Base-by-base conservation (phyloP, 2,888 invertebrate species). In the Cataglyphis cursor region DNA sequence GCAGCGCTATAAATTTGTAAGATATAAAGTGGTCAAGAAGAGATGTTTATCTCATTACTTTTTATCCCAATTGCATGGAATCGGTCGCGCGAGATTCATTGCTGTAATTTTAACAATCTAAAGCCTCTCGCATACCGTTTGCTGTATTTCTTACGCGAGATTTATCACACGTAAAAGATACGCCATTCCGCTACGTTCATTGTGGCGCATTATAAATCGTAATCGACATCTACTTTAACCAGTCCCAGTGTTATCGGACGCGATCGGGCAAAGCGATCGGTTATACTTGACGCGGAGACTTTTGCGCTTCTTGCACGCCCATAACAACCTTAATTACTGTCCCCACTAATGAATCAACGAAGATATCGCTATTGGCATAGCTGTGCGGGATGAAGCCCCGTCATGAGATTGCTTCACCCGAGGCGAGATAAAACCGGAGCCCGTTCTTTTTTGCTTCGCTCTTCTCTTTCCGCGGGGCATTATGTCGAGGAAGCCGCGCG, bases 261-360 rank as follows among this genome's bases (percentile, higher is more conserved):
- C 82, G 61, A 82, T 82, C 78, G 68, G 68, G 24, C 76, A 51
- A 75, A 76, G 21, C 76, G 66, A 76, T 78, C 70, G 61, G 31
- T 80, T 80, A 70, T 80, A 61, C 70, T 35, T 59, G 3, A 41
- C 80, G 12, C 78, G 72, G 73, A 24, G 78, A 80, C 68, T 68
- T 62, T 70, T 35, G 68, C 41, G 59, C 65, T 54, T 54, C 61
- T 82, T 44, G 72, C 61, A 68, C 68, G 82, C 48, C 35, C 54
- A 70, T 59, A 66, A 65, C 66, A 66, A 62, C 62, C 82, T 82
- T 82, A 82, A 82, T 82, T 82, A 82, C 76, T 78, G 82, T 82
- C 82, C 61, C 62, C 68, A 44, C 78, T 82, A 82, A 82, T 82
- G 82, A 82, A 82, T 82, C 78, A 78, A 82, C 35, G 64, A 41